These are phyloP conservation scores for Papilio protenor DNA, from an alignment of 2,888 invertebrate species.

Conservation along the genomic window DNA sequence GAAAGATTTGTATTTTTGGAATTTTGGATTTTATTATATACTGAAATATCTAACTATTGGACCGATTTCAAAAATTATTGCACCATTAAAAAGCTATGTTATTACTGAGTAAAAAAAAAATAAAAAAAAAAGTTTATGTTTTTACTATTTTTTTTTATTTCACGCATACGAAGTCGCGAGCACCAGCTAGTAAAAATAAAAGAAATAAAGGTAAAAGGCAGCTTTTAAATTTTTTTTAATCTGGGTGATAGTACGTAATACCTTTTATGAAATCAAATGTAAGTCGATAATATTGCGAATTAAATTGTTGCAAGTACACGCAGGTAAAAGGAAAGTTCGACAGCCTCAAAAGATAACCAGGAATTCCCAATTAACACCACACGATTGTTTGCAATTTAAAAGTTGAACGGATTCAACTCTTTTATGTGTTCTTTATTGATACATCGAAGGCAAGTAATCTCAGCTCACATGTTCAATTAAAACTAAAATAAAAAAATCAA, in stretches of 20 bases:
- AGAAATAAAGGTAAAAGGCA: background rate
- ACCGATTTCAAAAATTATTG: too few species aligned
- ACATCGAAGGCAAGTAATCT: slow-evolving; percentile 1
- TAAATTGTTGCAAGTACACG: slow-evolving; percentile 52
- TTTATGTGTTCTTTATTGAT: slow-evolving; percentile 32
- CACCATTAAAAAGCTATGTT: too few species aligned
- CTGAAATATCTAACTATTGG: too few species aligned
- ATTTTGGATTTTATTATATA: too few species aligned
- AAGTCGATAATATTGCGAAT: slow-evolving; percentile 48
- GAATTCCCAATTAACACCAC: slow-evolving; percentile 69
- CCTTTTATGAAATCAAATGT: slow-evolving; percentile 25
- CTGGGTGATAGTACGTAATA: background rate
- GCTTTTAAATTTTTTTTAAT: background rate
- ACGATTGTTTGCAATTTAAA: slow-evolving; percentile 66
- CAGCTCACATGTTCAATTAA: slow-evolving; percentile 8
- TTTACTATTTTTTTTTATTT: too few species aligned
- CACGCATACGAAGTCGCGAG: too few species aligned
- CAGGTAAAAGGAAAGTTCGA: slow-evolving; percentile 66
- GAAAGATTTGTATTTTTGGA: too few species aligned
- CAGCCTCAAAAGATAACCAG: slow-evolving; percentile 66
- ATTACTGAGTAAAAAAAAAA: too few species aligned
- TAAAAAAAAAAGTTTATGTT: too few species aligned
- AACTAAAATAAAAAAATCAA: background rate
- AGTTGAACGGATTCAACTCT: slow-evolving; percentile 53
- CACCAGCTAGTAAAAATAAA: background rate